Evolutionary conservation across 2,113 vertebrate species (phyloP).

Genomic region (Seriola aureovittata): DNA sequence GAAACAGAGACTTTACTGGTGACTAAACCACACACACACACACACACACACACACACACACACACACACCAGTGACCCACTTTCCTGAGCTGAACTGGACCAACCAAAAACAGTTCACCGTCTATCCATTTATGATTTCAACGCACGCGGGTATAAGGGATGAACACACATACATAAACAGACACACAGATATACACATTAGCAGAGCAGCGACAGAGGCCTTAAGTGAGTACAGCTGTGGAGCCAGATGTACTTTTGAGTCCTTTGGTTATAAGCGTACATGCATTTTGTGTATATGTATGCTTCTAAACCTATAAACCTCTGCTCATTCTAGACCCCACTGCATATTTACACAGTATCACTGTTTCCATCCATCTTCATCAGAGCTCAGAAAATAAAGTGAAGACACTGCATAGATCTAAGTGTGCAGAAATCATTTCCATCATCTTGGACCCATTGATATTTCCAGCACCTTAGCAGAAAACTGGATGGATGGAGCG

Average conservation of each 20-base stretch:
- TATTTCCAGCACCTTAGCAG: too few species aligned
- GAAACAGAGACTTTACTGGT: conserved; percentile 63
- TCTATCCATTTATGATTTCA: conserved; percentile 64
- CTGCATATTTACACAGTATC: neutral
- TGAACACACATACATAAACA: conserved; percentile 53
- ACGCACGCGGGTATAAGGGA: conserved; percentile 40
- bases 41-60: conserved; percentile 38
- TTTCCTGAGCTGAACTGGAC: conserved; percentile 69
- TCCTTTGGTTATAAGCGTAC: conserved; percentile 59
- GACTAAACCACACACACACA: conserved; percentile 45
- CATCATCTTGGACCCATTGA: too few species aligned
- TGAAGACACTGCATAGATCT: too few species aligned
- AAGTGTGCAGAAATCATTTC: too few species aligned
- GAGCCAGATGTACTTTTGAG: conserved; percentile 75
- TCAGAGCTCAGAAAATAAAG: too few species aligned
- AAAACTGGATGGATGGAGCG: too few species aligned
- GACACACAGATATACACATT: conserved; percentile 44
- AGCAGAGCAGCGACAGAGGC: conserved; percentile 42
- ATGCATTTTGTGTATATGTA: conserved; percentile 26
- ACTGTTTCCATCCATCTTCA: neutral
- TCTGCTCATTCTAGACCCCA: conserved; percentile 43
- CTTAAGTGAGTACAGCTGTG: conserved; percentile 72
- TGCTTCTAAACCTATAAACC: conserved; percentile 59
- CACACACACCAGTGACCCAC: conserved; percentile 65
- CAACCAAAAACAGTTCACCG: conserved; percentile 67